Evolutionary conservation across 1,140 invertebrate genomes (phyloP), one percentile per base, ranked within the genome.

Genomic region (Trichoplusia ni): DNA sequence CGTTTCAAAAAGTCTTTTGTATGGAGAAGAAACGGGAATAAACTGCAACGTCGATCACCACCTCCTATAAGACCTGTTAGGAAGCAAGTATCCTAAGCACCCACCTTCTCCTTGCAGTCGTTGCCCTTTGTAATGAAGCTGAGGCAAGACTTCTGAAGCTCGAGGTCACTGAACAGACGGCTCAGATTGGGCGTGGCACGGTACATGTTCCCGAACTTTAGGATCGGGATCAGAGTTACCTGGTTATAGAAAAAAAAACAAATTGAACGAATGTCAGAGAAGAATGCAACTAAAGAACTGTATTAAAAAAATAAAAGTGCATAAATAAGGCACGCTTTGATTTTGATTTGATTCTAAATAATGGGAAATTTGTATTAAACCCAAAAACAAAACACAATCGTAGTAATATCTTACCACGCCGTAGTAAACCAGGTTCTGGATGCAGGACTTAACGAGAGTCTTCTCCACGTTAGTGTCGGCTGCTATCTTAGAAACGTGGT

Each of bases 161-260:
- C 89, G 14, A 79, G 75, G 81, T 97, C 94, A 58, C 94, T 93
- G 16, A 94, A 94, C 3, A 97, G 86, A 38, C 94, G 91, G 69
- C 94, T 94, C 0, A 98, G 92, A 75, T 95, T 94, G n/a, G 96
- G 94, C 2, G 97, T 98, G 7, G 95, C 94, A 46, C 96, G 94
- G 86, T 99, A 99, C 66, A 98, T 95, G 88, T 99, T 99, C 66
- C 96, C 95, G 87, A 99, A 99, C 84, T 97, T 97, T 73, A 99
- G 95, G 71, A 99, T 95, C 5, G 97, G 96, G 49, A 98, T 94
- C 18, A 99, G 84, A 11, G 95, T 94, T 2, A 97, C 94, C 74
- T 95, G 93, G 73, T 95, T 19, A 89, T 86, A 53, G 6, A 7
- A 40, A 16, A 16, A 18, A 59, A 25, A 47, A 63, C 35, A 35